Percentiles rank a stretch among this genome's conserved stretches.
phyloP scores from a whole-genome alignment of 2,113 vertebrate species.

The Bettongia penicillata region DNA sequence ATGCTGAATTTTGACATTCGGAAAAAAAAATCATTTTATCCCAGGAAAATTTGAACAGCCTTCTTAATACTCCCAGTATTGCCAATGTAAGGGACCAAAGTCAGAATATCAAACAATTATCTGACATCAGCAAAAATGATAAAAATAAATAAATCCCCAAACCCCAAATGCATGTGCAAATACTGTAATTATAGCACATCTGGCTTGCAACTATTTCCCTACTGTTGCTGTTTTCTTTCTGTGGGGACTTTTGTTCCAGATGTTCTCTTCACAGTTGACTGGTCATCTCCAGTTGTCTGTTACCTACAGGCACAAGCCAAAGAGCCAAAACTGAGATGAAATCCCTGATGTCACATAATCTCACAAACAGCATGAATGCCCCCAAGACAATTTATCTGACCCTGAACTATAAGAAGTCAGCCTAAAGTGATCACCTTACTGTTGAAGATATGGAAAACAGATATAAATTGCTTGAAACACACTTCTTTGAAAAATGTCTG shows the following conservation, averaged over 20 bases:
- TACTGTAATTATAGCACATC: conserved; percentile 59
- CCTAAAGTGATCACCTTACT: neutral
- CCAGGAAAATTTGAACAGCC: neutral
- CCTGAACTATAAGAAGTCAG: conserved; percentile 31
- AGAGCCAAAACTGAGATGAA: conserved; percentile 42
- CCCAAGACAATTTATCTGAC: conserved; percentile 44
- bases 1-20: conserved; percentile 10
- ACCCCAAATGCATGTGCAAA: conserved; percentile 49
- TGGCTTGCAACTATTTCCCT: conserved; percentile 42
- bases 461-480: neutral
- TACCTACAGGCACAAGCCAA: conserved; percentile 46
- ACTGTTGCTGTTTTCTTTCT: conserved; percentile 46
- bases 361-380: conserved; percentile 42
- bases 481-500: neutral
- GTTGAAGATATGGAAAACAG: neutral
- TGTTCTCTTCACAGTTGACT: conserved; percentile 58
- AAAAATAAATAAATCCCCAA: neutral
- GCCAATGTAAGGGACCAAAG: neutral
- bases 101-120: conserved; percentile 14
- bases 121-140: conserved; percentile 44
- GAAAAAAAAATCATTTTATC: neutral
- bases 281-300: conserved; percentile 35
- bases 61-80: neutral
- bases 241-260: conserved; percentile 56
- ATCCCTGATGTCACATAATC: conserved; percentile 16